phyloP scores from a whole-genome alignment of 2,888 invertebrate species.

The Tipula vernalis region DNA sequence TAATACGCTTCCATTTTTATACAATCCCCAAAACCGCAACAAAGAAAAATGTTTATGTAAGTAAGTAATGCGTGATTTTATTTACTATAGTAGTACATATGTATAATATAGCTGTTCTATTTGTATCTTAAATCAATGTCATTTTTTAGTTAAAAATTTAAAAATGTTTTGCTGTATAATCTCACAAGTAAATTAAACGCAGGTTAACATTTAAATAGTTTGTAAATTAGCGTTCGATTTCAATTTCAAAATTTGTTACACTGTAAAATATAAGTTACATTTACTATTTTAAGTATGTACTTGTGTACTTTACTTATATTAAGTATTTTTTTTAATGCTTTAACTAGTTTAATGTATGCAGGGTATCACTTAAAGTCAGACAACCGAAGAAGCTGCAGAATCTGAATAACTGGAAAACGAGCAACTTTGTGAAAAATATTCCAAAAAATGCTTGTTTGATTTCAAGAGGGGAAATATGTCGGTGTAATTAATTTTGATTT shows the following conservation, averaged over 20 bases:
- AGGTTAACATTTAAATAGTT: not conserved
- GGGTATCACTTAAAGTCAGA: too few species aligned
- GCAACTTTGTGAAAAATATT: too few species aligned
- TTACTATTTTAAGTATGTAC: not conserved
- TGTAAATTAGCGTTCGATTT: not conserved
- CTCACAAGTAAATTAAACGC: not conserved
- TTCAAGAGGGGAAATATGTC: too few species aligned
- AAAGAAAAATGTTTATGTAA: not conserved
- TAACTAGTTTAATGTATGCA: too few species aligned
- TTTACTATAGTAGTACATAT: too few species aligned
- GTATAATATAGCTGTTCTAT: too few species aligned
- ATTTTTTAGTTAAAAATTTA: not conserved
- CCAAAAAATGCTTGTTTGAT: too few species aligned
- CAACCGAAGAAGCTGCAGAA: too few species aligned
- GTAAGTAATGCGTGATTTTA: not conserved
- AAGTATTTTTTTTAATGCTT: too few species aligned
- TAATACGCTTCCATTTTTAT: not conserved
- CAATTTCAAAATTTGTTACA: not conserved
- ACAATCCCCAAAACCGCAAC: not conserved
- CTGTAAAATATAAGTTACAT: not conserved
- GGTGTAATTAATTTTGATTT: too few species aligned
- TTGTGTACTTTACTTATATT: too few species aligned
- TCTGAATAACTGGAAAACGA: too few species aligned
- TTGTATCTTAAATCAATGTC: not conserved
- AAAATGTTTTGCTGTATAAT: not conserved